A percentile compares a stretch with the other conserved stretches of the same genome.
Evolutionary conservation across 2,888 invertebrate genomes (phyloP).

Genomic region (Sericinus montela): DNA sequence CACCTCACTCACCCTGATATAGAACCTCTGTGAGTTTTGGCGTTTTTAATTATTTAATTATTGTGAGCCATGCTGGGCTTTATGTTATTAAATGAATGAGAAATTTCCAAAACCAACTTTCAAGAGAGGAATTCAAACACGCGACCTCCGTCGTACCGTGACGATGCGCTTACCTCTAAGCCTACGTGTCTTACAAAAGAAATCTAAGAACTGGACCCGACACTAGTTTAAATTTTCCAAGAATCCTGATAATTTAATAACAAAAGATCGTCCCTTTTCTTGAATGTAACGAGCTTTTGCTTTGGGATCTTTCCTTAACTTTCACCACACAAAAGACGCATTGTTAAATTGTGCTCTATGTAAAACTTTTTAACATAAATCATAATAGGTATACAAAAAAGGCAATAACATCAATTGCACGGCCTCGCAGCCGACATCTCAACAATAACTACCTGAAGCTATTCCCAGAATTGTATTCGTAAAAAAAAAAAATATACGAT

Average conservation of each 20-base stretch:
- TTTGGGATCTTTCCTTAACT: constrained; percentile 7
- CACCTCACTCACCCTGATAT: too few relatives aligned
- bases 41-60: too few relatives aligned
- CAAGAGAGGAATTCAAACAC: too few relatives aligned
- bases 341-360: constrained; percentile 2
- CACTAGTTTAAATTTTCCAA: not conserved
- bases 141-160: too few relatives aligned
- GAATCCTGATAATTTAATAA: not conserved
- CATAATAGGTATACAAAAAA: constrained; percentile 15
- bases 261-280: not conserved
- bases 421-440: not conserved
- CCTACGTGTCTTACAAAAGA: too few relatives aligned
- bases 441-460: constrained; percentile 13
- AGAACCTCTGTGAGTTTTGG: too few relatives aligned
- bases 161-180: too few relatives aligned
- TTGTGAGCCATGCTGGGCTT: too few relatives aligned
- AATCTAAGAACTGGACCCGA: too few relatives aligned
- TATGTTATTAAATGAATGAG: too few relatives aligned
- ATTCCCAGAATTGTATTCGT: constrained; percentile 6
- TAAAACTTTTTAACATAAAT: constrained; percentile 15
- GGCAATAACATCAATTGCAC: constrained; percentile 8
- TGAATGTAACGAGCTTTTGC: not conserved
- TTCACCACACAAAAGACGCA: constrained; percentile 8
- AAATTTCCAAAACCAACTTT: too few relatives aligned
- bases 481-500: constrained; percentile 6